Base-by-base conservation (phyloP, 1,140 invertebrate genomes). In the Calosoma granatense region DNA sequence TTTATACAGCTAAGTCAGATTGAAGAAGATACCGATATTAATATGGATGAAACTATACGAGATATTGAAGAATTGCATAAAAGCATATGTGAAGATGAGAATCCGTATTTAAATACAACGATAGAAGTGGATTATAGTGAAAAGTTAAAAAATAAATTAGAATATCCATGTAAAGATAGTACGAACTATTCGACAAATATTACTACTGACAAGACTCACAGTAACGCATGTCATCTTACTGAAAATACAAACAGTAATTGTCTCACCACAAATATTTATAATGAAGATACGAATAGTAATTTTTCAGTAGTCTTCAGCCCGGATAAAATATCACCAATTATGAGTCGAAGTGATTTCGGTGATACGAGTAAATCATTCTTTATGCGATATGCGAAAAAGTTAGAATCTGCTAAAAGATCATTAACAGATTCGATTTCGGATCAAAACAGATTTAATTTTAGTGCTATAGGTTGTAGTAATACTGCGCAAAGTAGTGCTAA, bases 351-450 rank as follows among this genome's bases (percentile, higher is more conserved):
- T n/a, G n/a, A n/a, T n/a, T 9, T 36, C 17, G 17, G 41, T 47
- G 39, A 17, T 43, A n/a, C n/a, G 1, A 59, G 21, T 41, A 51
- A 58, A 20, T 41, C 51, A 58, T 58, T 58, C 36, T 54, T 58
- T 26, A 22, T 54, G 30, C 1, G 14, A 9, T 57, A 53, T 53
- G 11, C 41, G 14, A 4, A 57, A 26, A 53, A 53, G 3, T 53
- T 23, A 2, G 51, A 56, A 39, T 23, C 15, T 3, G 22, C 47
- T 36, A 30, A n/a, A n/a, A n/a, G n/a, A n/a, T n/a, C n/a, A n/a
- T n/a, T n/a, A n/a, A n/a, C n/a, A n/a, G n/a, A n/a, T n/a, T n/a
- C n/a, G n/a, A n/a, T n/a, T n/a, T n/a, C n/a, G n/a, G n/a, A n/a
- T n/a, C n/a, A n/a, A n/a, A n/a, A n/a, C n/a, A n/a, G n/a, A n/a